Evolutionary conservation across 2,888 invertebrate species (phyloP), one percentile per base, ranked within the genome.

Genomic region (Trissoscelio sp.): DNA sequence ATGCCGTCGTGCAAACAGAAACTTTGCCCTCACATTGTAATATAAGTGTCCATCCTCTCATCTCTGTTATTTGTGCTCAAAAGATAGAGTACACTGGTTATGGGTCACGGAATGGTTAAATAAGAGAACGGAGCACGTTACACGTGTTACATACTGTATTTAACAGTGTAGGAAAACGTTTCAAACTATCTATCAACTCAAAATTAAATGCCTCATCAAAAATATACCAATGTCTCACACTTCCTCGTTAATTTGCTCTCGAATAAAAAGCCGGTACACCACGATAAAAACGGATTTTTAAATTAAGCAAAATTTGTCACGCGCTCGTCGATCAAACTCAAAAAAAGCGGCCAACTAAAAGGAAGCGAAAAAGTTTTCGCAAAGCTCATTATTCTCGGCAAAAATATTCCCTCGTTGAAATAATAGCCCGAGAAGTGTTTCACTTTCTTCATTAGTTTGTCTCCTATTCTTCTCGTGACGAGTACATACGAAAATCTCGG

Each of bases 381-480:
- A 20, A 69, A 20, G 20, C 31, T 44, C 28, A 69, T 55, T 55
- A 55, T 69, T 44, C 44, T 7, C 14, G 12, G 12, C 4, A 55
- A 55, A 55, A 69, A 34, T 53, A 58, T 46, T 58, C 39, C n/a
- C 12, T 51, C 60, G 22, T 18, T 18, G 48, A 28, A 51, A 58
- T 73, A 58, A 55, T 53, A 24, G 42, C 20, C 51, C 14, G 11
- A 31, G 34, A 73, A 73, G 44, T 53, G 73, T 44, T 60, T 73
- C 44, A 55, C 37, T 57, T 74, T 72, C 57, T 74, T 74, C 66
- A 66, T 74, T 74, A 74, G 64, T 64, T 73, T 73, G 55, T 34
- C 64, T 55, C 57, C 57, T 53, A 66, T 66, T 74, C 62, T 73
- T 53, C 55, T 31, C 3, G 55, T 34, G 24, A 64, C 55, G 34